Evolutionary conservation across 1,140 invertebrate species (phyloP).

Genomic region (Dendrolimus kikuchii): DNA sequence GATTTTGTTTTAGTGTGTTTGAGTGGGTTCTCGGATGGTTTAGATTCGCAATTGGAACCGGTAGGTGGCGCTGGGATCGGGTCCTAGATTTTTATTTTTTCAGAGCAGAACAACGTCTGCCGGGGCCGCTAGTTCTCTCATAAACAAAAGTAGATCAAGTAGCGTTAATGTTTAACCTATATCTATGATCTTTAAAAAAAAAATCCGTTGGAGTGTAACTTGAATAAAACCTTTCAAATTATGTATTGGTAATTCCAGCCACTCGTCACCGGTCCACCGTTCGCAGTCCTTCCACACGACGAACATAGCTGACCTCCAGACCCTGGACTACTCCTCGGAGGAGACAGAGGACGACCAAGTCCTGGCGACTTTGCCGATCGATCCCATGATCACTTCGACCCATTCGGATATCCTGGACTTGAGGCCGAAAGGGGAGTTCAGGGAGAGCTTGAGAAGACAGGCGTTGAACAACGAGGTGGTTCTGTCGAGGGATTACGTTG

Average conservation of each 20-base stretch:
- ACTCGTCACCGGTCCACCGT: conserved; percentile 66
- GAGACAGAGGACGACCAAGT: conserved; percentile 48
- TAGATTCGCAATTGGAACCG: too few relatives aligned
- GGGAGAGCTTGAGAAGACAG: conserved; percentile 37
- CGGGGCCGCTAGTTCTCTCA: too few relatives aligned
- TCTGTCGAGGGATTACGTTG: conserved; percentile 48
- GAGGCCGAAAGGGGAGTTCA: conserved; percentile 23
- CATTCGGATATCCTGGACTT: conserved; percentile 55
- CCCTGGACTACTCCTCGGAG: conserved; percentile 54
- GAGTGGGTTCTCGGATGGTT: too few relatives aligned
- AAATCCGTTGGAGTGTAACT: too few relatives aligned
- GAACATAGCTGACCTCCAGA: conserved; percentile 45
- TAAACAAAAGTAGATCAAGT: too few relatives aligned
- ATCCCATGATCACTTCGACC: conserved; percentile 54
- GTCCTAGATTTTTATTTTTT: too few relatives aligned
- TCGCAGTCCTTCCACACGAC: conserved; percentile 65
- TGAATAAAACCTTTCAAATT: too few relatives aligned
- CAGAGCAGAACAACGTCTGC: too few relatives aligned
- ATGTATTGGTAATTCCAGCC: conserved; percentile 31
- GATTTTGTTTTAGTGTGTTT: too few relatives aligned
- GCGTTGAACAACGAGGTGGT: conserved; percentile 45
- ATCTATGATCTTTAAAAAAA: too few relatives aligned
- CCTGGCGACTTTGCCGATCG: conserved; percentile 33
- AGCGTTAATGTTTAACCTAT: too few relatives aligned
- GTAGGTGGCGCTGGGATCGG: too few relatives aligned